Percentiles rank a stretch among this genome's conserved stretches.
Evolutionary conservation across 1,140 invertebrate genomes (phyloP).

Genomic region (Drosophila athabasca): DNA sequence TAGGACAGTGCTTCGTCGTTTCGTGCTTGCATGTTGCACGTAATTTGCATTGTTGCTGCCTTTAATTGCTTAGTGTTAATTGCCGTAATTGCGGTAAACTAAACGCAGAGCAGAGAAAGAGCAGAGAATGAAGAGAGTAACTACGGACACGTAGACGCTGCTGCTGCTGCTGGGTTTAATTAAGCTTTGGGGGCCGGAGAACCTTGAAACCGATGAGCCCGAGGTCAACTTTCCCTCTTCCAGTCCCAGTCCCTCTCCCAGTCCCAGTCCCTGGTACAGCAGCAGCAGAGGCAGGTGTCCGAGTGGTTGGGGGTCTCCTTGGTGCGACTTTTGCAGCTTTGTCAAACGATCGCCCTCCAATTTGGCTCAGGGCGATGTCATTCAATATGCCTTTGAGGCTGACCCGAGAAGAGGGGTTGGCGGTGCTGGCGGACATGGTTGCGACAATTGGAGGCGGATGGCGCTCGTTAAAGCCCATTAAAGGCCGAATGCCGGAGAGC

Average conservation of each 20-base stretch:
- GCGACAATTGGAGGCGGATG: conserved; percentile 53
- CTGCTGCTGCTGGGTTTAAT: conserved; percentile 65
- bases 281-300: conserved; percentile 13
- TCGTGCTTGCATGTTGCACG: conserved; percentile 64
- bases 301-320: conserved; percentile 24
- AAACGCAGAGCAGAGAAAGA: conserved; percentile 49
- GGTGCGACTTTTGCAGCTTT: conserved; percentile 54
- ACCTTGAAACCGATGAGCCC: conserved; percentile 46
- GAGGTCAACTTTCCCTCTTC: conserved; percentile 42
- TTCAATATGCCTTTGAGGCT: conserved; percentile 61
- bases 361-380: conserved; percentile 58
- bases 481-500: conserved; percentile 45
- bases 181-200: conserved; percentile 41
- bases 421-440: neutral
- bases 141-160: conserved; percentile 41
- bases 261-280: neutral
- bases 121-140: conserved; percentile 23
- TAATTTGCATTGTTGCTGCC: conserved; percentile 79
- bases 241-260: neutral
- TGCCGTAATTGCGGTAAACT: conserved; percentile 78
- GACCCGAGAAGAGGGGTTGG: conserved; percentile 7
- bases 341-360: conserved; percentile 67
- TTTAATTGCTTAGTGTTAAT: conserved; percentile 82
- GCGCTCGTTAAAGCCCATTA: conserved; percentile 70
- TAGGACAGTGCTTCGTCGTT: conserved; percentile 22